Evolutionary conservation across 2,888 invertebrate genomes (phyloP).

Genomic region (Hirudinaria manillensis): DNA sequence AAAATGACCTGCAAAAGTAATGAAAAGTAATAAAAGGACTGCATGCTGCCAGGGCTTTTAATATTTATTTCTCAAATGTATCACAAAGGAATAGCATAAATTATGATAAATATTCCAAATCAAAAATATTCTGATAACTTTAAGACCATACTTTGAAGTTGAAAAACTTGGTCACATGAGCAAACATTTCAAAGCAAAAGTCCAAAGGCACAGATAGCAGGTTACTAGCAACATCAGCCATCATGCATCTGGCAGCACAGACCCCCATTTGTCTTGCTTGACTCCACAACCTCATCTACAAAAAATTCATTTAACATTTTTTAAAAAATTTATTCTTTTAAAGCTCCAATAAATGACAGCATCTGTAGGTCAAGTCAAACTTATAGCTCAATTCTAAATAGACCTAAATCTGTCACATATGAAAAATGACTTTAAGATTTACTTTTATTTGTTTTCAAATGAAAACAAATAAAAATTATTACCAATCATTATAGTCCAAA

Average conservation of each 20-base stretch:
- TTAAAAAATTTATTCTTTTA: not conserved
- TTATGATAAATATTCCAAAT: not conserved
- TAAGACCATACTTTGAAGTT: slow-evolving; percentile 74
- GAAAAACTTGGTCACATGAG: slow-evolving; percentile 90
- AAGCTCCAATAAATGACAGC: not conserved
- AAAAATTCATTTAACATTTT: not conserved
- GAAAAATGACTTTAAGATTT: not conserved
- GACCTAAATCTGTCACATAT: too few species aligned
- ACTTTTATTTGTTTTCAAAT: too few species aligned
- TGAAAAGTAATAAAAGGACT: not conserved
- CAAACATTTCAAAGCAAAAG: slow-evolving; percentile 93
- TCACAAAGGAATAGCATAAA: too few species aligned
- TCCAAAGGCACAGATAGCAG: slow-evolving; percentile 59
- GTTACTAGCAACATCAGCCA: slow-evolving; percentile 42
- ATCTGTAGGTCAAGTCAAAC: too few species aligned
- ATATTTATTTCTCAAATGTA: not conserved
- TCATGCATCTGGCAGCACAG: slow-evolving; percentile 85
- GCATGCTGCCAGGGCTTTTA: not conserved
- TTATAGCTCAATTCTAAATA: too few species aligned
- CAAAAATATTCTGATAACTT: not conserved
- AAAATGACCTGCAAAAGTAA: slow-evolving; percentile 63
- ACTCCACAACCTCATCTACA: slow-evolving; percentile 86
- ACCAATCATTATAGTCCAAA: too few species aligned
- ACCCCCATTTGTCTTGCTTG: slow-evolving; percentile 96
- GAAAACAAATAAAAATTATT: too few species aligned